Conservation (phyloP, 1,140 invertebrate genomes). For the Drosophila orena region DNA sequence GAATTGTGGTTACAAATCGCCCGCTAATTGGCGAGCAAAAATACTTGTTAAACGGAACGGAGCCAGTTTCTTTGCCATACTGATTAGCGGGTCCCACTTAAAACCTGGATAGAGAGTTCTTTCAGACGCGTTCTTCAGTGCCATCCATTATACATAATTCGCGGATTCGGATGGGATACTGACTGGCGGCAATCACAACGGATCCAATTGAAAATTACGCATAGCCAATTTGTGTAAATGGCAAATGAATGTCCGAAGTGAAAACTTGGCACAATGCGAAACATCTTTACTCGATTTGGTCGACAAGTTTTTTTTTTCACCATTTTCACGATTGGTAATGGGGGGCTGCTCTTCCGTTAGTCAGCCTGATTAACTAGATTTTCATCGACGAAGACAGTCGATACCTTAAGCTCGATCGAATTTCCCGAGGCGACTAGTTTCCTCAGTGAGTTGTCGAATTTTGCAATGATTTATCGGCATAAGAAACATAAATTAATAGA, state of each 20-base stretch:
- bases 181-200: constrained; percentile 6
- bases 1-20: constrained; percentile 41
- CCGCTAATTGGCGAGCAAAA: constrained; percentile 56
- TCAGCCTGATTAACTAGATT: constrained; percentile 52
- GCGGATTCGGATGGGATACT: not conserved
- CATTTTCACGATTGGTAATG: not conserved
- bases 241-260: constrained; percentile 46
- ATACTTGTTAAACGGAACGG: constrained; percentile 54
- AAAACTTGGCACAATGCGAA: constrained; percentile 50
- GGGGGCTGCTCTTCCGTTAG: constrained; percentile 54
- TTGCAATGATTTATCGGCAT: constrained; percentile 23
- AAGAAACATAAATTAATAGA: constrained; percentile 26
- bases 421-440: constrained; percentile 2
- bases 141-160: constrained; percentile 2
- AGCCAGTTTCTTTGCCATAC: constrained; percentile 29
- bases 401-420: constrained; percentile 8
- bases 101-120: constrained; percentile 20
- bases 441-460: constrained; percentile 22
- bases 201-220: constrained; percentile 66
- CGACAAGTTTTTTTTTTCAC: constrained; percentile 32
- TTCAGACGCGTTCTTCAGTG: constrained; percentile 18
- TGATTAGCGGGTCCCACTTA: constrained; percentile 25
- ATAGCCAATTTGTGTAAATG: constrained; percentile 59
- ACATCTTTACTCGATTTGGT: constrained; percentile 37
- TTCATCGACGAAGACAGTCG: constrained; percentile 6